Base-by-base conservation (phyloP, 1,140 invertebrate species). In the Sycophila sp. region DNA sequence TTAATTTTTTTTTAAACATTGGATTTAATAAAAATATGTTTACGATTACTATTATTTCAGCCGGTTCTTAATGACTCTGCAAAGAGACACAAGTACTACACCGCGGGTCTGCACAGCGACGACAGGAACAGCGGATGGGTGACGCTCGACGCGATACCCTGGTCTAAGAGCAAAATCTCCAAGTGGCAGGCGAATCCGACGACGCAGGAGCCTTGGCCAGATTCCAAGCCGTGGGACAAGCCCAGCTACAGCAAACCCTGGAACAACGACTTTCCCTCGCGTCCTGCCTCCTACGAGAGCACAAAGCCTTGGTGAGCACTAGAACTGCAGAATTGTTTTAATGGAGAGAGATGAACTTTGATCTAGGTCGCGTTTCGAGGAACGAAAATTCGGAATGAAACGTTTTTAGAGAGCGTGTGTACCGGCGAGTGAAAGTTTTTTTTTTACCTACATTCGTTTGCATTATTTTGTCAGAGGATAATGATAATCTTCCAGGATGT, bases 141-240 rank as follows among this genome's bases (percentile, higher is more conserved):
- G 0, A 91, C 91, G 2, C 81, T 94, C 42, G 92, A 94, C 59
- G 91, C 92, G 0, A 88, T 94, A 6, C 92, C 92, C 1, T 94
- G 92, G 92, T 92, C 92, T 0, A 89, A 91, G 15, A 93, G 92
- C 69, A 93, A 93, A 84, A 91, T 94, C 55, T 92, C 92, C 7
- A 94, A 93, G 78, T 94, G 92, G 92, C 90, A 93, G 75, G 87
- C 89, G 1, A 90, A 89, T 73, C 80, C 87, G 0, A 88, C 88
- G 47, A 77, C 85, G 1, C 81, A 87, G 60, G 73, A 80, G 42
- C 82, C 86, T 22, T 83, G 83, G 83, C 83, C 81, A 4, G 85
- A 86, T 8, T 70, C 74, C 56, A 83, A 79, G 38, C 79, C 77
- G 2, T 85, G 84, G 84, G 83, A 86, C 34, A 83, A 80, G 22